Base-by-base conservation (phyloP, 64 coral and sea anemone genomes). In the Stichodactyla helianthus region DNA sequence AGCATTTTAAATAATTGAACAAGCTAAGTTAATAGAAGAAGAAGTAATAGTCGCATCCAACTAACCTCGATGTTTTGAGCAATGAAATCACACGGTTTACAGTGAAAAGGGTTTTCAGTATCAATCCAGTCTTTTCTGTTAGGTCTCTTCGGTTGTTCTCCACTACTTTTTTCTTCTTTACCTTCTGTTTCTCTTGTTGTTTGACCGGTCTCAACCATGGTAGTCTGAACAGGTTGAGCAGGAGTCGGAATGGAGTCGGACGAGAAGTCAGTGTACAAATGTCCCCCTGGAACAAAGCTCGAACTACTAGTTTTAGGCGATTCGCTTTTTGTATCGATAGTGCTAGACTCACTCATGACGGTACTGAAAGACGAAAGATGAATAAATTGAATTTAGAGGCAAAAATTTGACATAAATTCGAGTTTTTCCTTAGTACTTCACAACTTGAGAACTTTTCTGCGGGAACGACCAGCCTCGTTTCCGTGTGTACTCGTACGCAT, bases 81-180 rank as follows among this genome's bases (percentile, higher is more conserved):
- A 27, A 85, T 85, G 78, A 81, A 97, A 87, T 97, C 91, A 77
- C 94, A 97, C 25, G 91, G 87, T 92, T 97, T 97, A 52, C 94
- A 97, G 28, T 61, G 87, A 27, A 71, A 50, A 76, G 91, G 91
- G 19, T 57, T 88, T 59, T 92, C 91, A 20, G 77, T 92, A 62
- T 92, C 91, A 59, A 92, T 83, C 91, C 91, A 92, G 8, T 92
- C 91, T 62, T 92, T 54, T 88, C 86, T 68, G 35, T 91, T 91
- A 44, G 60, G 54, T 14, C 23, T 89, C 23, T 83, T 50, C 10
- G 5, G 17, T 18, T 58, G 16, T 88, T 18, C 53, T 15, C 31
- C 62, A 3, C 16, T 83, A 27, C 53, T 82, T 50, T 35, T 53
- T 59, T 84, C 22, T 6, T 55, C 84, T 62, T 53, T 64, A 53